Conservation (phyloP, 2,113 vertebrate genomes). For the Sterrhoptilus dennistouni region DNA sequence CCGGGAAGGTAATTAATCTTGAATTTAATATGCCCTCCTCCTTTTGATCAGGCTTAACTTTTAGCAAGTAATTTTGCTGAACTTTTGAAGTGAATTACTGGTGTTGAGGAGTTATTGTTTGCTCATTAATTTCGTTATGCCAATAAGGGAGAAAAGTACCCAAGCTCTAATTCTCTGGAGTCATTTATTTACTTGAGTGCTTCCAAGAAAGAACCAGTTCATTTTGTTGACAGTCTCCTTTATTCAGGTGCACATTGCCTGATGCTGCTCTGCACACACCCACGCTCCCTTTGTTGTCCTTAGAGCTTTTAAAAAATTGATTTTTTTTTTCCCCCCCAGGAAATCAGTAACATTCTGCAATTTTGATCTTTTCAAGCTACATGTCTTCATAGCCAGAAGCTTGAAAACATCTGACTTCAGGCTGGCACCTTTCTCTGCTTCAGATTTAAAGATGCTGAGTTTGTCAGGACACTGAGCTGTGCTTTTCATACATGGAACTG, state of each 20-base stretch:
- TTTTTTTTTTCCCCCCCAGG: background rate
- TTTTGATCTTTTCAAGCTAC: background rate
- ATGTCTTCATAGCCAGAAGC: background rate
- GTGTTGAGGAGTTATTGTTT: constrained; percentile 6
- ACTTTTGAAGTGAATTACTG: background rate
- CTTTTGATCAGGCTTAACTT: background rate
- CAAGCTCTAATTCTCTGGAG: background rate
- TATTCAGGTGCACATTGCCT: constrained; percentile 2
- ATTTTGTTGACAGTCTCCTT: background rate
- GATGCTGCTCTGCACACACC: background rate
- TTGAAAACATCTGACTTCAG: background rate
- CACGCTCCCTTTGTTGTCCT: background rate
- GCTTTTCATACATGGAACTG: background rate
- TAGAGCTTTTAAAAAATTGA: background rate
- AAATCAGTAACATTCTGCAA: background rate
- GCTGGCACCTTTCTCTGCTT: background rate
- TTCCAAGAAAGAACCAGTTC: constrained; percentile 12
- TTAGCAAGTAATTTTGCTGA: background rate
- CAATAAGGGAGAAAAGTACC: background rate
- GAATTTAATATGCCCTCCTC: background rate
- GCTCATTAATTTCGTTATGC: background rate
- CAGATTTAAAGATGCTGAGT: background rate
- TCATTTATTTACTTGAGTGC: constrained; percentile 13
- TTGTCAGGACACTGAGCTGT: background rate
- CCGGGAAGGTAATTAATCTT: background rate